A percentile compares a stretch with the other conserved stretches of the same genome.
Evolutionary conservation across 2,113 vertebrate genomes (phyloP).

Genomic region (Rhinopithecus roxellana): DNA sequence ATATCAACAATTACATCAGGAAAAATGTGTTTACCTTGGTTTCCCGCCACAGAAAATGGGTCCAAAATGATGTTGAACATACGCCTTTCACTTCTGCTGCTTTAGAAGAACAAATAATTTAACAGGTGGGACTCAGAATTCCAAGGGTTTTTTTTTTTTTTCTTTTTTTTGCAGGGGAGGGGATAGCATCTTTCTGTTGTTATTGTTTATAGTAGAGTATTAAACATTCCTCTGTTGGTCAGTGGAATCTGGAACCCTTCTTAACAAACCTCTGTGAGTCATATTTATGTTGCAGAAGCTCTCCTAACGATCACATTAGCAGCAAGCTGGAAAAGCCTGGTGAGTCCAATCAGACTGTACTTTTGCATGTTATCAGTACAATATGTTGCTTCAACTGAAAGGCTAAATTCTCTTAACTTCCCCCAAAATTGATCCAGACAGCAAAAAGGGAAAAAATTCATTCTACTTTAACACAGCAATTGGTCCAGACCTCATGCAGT

Average conservation of each 20-base stretch:
- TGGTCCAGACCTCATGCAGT: constrained; percentile 79
- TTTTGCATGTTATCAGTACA: constrained; percentile 63
- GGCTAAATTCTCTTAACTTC: constrained; percentile 55
- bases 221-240: constrained; percentile 71
- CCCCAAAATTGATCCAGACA: constrained; percentile 79
- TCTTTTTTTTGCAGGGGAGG: background rate
- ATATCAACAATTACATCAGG: constrained; percentile 87
- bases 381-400: constrained; percentile 62
- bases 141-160: constrained; percentile 48
- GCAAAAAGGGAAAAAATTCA: constrained; percentile 71
- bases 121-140: constrained; percentile 86
- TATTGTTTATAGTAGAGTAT: constrained; percentile 61
- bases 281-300: constrained; percentile 72
- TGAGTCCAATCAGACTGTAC: constrained; percentile 33
- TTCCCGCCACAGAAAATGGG: constrained; percentile 81
- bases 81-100: constrained; percentile 82
- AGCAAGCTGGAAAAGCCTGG: constrained; percentile 58
- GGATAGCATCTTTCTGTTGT: background rate
- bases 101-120: constrained; percentile 84
- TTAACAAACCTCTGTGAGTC: constrained; percentile 71
- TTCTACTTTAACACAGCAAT: constrained; percentile 77
- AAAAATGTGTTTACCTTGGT: constrained; percentile 89
- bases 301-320: constrained; percentile 47
- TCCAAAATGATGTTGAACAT: constrained; percentile 86
- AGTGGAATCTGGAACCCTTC: constrained; percentile 77